These are phyloP conservation scores for Anarrhichthys ocellatus DNA, from an alignment of 2,113 vertebrate species.

Conservation along the genomic window DNA sequence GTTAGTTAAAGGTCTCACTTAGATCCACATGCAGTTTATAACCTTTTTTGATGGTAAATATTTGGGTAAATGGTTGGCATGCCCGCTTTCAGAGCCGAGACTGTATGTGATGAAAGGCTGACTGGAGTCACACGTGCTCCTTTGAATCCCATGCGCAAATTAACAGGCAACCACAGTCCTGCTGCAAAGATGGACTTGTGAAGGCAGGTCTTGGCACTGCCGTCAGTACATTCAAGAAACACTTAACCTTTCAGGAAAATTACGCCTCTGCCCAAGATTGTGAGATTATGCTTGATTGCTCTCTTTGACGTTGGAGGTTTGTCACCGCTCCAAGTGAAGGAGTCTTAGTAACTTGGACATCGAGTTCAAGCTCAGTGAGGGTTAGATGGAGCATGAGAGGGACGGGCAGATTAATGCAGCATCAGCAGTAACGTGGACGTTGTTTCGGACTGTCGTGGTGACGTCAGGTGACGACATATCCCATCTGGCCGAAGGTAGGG, in stretches of 20 bases:
- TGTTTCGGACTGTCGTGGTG: neutral
- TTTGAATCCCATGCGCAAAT: constrained; percentile 47
- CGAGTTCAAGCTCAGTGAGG: neutral
- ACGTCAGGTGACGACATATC: neutral
- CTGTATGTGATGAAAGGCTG: constrained; percentile 69
- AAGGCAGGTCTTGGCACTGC: constrained; percentile 17
- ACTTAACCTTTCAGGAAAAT: constrained; percentile 17
- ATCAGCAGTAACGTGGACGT: too few relatives aligned
- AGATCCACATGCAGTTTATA: constrained; percentile 65
- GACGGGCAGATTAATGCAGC: neutral
- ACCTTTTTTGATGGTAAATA: constrained; percentile 74
- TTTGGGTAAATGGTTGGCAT: constrained; percentile 72
- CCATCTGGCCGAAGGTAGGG: neutral
- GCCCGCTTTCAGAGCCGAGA: constrained; percentile 53
- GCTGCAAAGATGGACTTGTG: constrained; percentile 36
- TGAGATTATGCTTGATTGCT: neutral
- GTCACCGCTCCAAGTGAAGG: neutral
- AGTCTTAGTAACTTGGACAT: neutral
- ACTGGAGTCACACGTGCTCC: constrained; percentile 49
- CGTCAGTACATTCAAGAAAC: neutral
- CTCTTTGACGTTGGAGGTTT: neutral
- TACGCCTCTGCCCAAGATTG: constrained; percentile 1
- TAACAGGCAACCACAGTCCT: constrained; percentile 61
- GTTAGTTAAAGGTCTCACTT: constrained; percentile 57
- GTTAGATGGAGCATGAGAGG: neutral